Evolutionary conservation across 1,140 invertebrate genomes (phyloP), one percentile per base, ranked within the genome.

Genomic region (Myzus persicae): DNA sequence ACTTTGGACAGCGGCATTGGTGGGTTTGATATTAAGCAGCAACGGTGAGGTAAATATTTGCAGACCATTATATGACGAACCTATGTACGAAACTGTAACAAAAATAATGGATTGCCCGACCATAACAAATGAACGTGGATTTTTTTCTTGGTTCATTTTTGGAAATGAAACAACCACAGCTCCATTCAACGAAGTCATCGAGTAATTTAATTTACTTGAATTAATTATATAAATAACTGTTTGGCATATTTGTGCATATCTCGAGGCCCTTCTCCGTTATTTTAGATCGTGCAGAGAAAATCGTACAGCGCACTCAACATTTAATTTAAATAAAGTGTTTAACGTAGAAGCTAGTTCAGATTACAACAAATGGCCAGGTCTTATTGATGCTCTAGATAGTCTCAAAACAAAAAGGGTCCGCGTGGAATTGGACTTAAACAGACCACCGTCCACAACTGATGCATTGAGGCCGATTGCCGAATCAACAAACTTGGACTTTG

Each of bases 221-320:
- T 20, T 8, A 38, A 87, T n/a, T 46, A 22, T 22, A 46, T 51
- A 22, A 36, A 88, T 11, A 22, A 89, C 2, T 26, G 1, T 46
- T 87, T n/a, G 14, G 4, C 2, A 87, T 44, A 48, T 59, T 90
- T 59, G 1, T 36, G 8, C 4, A 24, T n/a, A 22, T 9, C n/a
- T 9, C 46, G 20, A 5, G 20, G 20, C 0, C 24, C 11, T 90
- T 42, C 8, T 24, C 22, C 8, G 11, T 81, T 51, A n/a, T 24
- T 82, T 48, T 94, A 97, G 97, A 94, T 96, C 96, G 94, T 97
- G 97, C 94, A 96, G 96, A 95, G 95, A 96, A 94, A 97, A 97
- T 94, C 95, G 96, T 94, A 95, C 97, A 93, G 96, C 96, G 54
- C 97, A 97, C 95, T 95, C 96, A 85, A 96, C 97, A n/a, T 97